Evolutionary conservation across 1,140 invertebrate species (phyloP).

Genomic region (Caenorhabditis remanei): DNA sequence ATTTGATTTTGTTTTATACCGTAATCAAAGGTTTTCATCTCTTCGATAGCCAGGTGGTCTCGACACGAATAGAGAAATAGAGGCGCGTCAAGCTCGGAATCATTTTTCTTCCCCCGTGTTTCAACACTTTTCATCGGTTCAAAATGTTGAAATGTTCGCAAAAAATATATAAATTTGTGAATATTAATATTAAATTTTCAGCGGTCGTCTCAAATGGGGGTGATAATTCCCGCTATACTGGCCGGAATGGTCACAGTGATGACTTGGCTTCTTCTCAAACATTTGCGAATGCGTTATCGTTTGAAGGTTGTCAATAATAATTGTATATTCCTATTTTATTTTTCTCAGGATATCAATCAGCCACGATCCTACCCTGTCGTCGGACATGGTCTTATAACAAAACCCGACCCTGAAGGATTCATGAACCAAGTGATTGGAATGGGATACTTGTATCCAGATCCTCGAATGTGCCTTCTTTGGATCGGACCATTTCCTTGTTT

Average conservation of each 20-base stretch:
- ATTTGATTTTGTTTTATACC: too few species aligned
- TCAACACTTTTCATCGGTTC: too few species aligned
- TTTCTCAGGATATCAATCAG: conserved; percentile 48
- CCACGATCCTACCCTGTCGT: conserved; percentile 61
- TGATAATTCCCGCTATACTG: conserved; percentile 10
- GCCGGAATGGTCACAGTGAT: not conserved
- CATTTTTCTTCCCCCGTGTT: too few species aligned
- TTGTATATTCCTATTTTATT: not conserved
- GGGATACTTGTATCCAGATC: conserved; percentile 64
- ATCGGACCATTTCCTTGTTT: conserved; percentile 61
- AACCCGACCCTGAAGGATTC: conserved; percentile 65
- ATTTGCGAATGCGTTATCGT: not conserved
- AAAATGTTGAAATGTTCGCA: too few species aligned
- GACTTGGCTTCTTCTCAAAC: conserved; percentile 8
- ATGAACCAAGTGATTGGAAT: conserved; percentile 68
- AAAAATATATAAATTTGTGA: too few species aligned
- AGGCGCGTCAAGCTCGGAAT: too few species aligned
- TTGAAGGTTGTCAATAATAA: not conserved
- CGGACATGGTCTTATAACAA: conserved; percentile 63
- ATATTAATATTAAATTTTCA: not conserved
- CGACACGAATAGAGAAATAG: too few species aligned
- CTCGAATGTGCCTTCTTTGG: conserved; percentile 64
- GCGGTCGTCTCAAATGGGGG: conserved; percentile 1
- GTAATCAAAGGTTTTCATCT: too few species aligned
- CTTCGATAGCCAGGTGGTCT: too few species aligned